phyloP scores from a whole-genome alignment of 2,113 vertebrate species.

The Balaeniceps rex region DNA sequence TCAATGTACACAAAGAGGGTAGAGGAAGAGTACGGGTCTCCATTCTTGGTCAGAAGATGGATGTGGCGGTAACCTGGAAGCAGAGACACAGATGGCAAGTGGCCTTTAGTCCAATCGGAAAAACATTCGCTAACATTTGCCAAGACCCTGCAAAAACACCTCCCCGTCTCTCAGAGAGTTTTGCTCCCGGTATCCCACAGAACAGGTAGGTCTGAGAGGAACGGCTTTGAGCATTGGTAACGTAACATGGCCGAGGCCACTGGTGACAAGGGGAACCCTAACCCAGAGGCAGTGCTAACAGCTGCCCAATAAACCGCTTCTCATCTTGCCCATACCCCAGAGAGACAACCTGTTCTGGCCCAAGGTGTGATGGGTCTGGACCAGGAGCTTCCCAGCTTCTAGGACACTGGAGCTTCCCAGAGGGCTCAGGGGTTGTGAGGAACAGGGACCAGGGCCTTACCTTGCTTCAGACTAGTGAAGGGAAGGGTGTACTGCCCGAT shows the following conservation, averaged over 20 bases:
- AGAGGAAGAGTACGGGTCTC: slow-evolving; percentile 82
- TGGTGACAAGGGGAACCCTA: background rate
- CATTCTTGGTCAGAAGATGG: slow-evolving; percentile 86
- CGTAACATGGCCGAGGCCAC: fast-evolving
- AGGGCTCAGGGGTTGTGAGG: background rate
- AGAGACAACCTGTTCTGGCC: background rate
- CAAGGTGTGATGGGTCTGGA: background rate
- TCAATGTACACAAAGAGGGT: slow-evolving; percentile 87
- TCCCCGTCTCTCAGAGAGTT: background rate
- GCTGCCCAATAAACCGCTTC: background rate
- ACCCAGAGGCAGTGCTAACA: background rate
- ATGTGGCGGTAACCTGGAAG: slow-evolving; percentile 91
- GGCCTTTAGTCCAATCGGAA: background rate
- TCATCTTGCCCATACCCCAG: background rate
- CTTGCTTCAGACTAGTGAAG: slow-evolving; percentile 83
- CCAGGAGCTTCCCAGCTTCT: background rate
- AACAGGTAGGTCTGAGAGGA: background rate
- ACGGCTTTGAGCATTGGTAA: background rate
- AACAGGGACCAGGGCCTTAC: slow-evolving; percentile 65
- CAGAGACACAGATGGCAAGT: background rate
- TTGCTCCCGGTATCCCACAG: background rate
- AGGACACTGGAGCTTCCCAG: background rate
- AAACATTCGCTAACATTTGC: background rate
- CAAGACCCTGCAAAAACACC: background rate
- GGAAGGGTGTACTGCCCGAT: slow-evolving; percentile 90